Conservation (phyloP, 2,888 invertebrate species). For the Amaurobius ferox region DNA sequence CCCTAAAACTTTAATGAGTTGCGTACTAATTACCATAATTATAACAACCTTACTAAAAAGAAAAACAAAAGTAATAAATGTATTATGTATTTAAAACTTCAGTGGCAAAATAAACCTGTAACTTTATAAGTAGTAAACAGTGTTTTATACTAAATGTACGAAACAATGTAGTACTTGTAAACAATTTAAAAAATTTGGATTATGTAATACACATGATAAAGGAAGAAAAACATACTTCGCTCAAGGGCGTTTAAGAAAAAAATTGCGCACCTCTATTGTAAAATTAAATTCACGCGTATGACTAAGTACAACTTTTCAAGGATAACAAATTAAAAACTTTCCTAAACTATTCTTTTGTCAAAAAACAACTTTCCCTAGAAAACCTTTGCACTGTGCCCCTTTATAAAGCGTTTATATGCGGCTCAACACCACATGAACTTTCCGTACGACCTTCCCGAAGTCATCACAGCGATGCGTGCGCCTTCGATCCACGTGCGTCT, state of each 20-base stretch:
- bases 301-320: too few relatives aligned
- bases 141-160: too few relatives aligned
- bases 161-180: too few relatives aligned
- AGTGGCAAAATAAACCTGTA: too few relatives aligned
- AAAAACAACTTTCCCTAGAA: background rate
- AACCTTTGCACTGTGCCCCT: background rate
- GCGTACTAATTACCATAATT: too few relatives aligned
- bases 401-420: slow-evolving; percentile 1
- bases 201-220: slow-evolving; percentile 40
- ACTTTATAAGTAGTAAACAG: too few relatives aligned
- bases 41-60: too few relatives aligned
- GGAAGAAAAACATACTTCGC: slow-evolving; percentile 40
- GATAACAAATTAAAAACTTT: too few relatives aligned
- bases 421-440: slow-evolving; percentile 57
- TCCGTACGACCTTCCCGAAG: slow-evolving; percentile 67
- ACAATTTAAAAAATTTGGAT: too few relatives aligned
- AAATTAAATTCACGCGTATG: background rate
- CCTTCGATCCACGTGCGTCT: slow-evolving; percentile 56
- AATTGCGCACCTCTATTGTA: background rate
- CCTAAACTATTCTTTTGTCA: background rate
- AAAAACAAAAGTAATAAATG: too few relatives aligned
- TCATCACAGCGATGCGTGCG: slow-evolving; percentile 52
- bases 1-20: too few relatives aligned
- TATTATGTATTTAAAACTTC: too few relatives aligned
- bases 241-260: slow-evolving; percentile 58